Conservation (phyloP, 2,888 invertebrate species). For the Trissoscelio sp. region DNA sequence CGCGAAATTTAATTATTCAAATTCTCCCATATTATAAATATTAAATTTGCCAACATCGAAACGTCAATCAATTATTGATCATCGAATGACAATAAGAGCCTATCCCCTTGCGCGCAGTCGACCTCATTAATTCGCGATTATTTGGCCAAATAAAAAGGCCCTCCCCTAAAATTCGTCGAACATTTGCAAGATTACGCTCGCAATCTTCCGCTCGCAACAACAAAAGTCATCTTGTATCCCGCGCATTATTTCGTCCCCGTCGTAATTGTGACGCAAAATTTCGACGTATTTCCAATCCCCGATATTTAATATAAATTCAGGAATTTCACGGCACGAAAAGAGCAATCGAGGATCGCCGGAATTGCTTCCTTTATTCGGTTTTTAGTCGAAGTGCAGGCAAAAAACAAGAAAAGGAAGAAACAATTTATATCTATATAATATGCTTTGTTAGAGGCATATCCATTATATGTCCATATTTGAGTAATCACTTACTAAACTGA, state of each 20-base stretch:
- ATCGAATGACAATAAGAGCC: constrained; percentile 1
- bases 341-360: constrained; percentile 68
- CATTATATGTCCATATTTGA: no score
- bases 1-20: constrained; percentile 34
- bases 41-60: constrained; percentile 15
- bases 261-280: constrained; percentile 41
- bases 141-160: constrained; percentile 9
- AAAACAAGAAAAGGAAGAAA: no score
- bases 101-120: background rate
- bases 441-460: no score
- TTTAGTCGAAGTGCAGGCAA: constrained; percentile 46
- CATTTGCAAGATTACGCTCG: constrained; percentile 33
- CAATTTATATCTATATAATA: no score
- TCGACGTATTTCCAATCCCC: constrained; percentile 23
- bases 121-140: constrained; percentile 40
- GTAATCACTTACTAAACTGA: no score
- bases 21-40: constrained; percentile 32
- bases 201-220: constrained; percentile 23
- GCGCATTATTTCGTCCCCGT: background rate
- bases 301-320: constrained; percentile 59
- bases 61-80: constrained; percentile 26
- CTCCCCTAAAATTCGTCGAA: constrained; percentile 2
- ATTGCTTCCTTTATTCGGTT: constrained; percentile 65
- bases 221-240: constrained; percentile 17
- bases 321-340: constrained; percentile 53